Percentiles rank a stretch among this genome's conserved stretches.
These are phyloP conservation scores for Sceloporus undulatus DNA, from an alignment of 2,113 vertebrate species.

Conservation along the genomic window DNA sequence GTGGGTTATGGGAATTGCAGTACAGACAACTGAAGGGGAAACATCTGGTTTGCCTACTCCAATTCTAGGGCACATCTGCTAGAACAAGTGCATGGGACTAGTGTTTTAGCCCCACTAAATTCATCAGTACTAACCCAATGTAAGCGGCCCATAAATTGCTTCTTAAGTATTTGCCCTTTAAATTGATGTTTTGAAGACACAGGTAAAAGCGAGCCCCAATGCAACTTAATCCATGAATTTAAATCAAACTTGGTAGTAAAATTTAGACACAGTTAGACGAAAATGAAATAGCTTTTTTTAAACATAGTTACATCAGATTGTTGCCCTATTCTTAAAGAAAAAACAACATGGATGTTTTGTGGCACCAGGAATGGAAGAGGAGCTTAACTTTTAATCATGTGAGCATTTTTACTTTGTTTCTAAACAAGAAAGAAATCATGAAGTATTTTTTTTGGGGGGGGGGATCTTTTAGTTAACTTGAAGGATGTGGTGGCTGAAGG, in stretches of 20 bases:
- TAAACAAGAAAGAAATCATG: neutral
- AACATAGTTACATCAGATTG: slow-evolving; percentile 35
- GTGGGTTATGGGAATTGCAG: neutral
- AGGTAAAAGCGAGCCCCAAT: slow-evolving; percentile 55
- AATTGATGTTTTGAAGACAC: slow-evolving; percentile 65
- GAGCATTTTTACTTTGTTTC: neutral
- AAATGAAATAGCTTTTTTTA: slow-evolving; percentile 46
- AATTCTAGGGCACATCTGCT: neutral
- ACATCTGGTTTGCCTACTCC: neutral
- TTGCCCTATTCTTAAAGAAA: slow-evolving; percentile 46
- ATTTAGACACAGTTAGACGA: slow-evolving; percentile 44
- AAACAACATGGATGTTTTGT: slow-evolving; percentile 14
- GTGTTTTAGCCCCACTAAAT: neutral
- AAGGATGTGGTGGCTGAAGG: slow-evolving; percentile 41
- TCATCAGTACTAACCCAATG: neutral
- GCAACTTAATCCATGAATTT: slow-evolving; percentile 59
- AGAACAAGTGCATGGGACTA: neutral
- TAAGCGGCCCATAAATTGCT: neutral
- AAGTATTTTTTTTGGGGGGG: neutral
- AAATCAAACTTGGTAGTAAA: slow-evolving; percentile 42
- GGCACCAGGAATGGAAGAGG: neutral
- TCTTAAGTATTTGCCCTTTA: slow-evolving; percentile 38
- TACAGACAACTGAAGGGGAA: neutral
- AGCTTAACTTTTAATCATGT: neutral
- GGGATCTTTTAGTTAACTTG: slow-evolving; percentile 39